Conservation (phyloP, 2,888 invertebrate genomes). For the Pammene aurita region DNA sequence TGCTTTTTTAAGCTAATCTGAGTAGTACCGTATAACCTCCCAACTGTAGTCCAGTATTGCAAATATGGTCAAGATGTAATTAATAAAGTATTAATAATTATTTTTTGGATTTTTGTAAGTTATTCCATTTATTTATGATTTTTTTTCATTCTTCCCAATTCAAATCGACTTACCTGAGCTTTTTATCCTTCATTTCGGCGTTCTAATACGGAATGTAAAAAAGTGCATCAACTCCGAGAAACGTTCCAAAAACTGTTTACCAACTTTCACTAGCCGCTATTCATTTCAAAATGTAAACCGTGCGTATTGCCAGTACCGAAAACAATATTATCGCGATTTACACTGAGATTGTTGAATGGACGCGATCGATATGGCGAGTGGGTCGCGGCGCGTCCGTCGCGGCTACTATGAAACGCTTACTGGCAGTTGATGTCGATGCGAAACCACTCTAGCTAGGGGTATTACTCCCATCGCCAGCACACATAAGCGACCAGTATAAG, state of each 20-base stretch:
- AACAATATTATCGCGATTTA: constrained; percentile 26
- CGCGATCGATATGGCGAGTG: constrained; percentile 57
- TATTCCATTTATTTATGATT: too few species aligned
- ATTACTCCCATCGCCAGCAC: background rate
- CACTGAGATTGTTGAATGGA: constrained; percentile 51
- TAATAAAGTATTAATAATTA: too few species aligned
- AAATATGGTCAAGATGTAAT: too few species aligned
- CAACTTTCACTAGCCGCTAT: constrained; percentile 51
- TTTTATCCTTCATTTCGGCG: constrained; percentile 65
- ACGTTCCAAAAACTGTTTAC: constrained; percentile 40
- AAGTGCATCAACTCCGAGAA: constrained; percentile 30
- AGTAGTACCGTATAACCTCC: too few species aligned
- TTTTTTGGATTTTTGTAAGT: too few species aligned
- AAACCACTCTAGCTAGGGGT: background rate
- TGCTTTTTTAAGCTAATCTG: too few species aligned
- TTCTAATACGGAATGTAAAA: constrained; percentile 21
- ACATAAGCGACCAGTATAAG: constrained; percentile 1
- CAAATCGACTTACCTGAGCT: constrained; percentile 56
- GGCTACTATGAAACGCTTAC: constrained; percentile 45
- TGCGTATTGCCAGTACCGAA: constrained; percentile 23
- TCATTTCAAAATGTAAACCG: constrained; percentile 17
- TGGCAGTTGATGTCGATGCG: constrained; percentile 44
- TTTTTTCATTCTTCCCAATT: background rate
- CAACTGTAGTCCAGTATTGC: too few species aligned
- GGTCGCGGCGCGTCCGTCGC: constrained; percentile 45